These are phyloP conservation scores for Cephalopholis sonnerati DNA, from an alignment of 2,113 vertebrate species.

Conservation along the genomic window DNA sequence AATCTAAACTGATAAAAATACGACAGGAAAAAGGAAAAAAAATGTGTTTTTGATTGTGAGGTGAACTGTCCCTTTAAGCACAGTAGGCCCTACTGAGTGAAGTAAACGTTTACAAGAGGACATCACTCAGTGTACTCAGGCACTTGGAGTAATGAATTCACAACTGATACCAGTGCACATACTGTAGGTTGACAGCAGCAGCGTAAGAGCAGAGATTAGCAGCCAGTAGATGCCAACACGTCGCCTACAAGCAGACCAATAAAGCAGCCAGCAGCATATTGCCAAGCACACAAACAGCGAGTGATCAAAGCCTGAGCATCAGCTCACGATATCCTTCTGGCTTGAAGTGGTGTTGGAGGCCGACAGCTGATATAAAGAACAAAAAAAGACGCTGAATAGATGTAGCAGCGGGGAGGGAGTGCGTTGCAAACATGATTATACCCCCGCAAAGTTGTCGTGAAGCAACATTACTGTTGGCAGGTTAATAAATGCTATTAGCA, in stretches of 20 bases:
- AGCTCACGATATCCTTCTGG: slow-evolving; percentile 31
- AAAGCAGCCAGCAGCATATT: slow-evolving; percentile 40
- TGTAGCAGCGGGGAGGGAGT: slow-evolving; percentile 34
- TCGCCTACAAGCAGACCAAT: slow-evolving; percentile 47
- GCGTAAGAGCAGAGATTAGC: slow-evolving; percentile 37
- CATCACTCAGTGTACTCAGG: neutral
- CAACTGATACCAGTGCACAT: slow-evolving; percentile 21
- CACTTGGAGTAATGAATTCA: slow-evolving; percentile 30
- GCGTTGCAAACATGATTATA: slow-evolving; percentile 48
- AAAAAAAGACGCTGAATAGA: slow-evolving; percentile 27
- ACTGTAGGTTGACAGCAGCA: neutral
- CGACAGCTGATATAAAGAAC: slow-evolving; percentile 40
- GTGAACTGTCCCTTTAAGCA: too few species aligned
- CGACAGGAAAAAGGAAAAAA: too few species aligned
- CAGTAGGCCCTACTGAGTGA: neutral
- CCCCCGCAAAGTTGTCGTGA: slow-evolving; percentile 30
- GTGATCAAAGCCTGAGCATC: slow-evolving; percentile 53
- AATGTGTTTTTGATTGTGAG: too few species aligned
- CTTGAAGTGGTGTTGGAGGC: slow-evolving; percentile 36
- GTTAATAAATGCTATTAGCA: slow-evolving; percentile 40
- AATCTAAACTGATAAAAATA: too few species aligned
- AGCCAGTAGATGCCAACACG: slow-evolving; percentile 46
- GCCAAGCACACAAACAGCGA: slow-evolving; percentile 22
- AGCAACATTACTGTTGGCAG: slow-evolving; percentile 23
- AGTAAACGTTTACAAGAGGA: neutral